Conservation (phyloP, 2,797 vertebrate species). For the Anomalospiza imberbis region DNA sequence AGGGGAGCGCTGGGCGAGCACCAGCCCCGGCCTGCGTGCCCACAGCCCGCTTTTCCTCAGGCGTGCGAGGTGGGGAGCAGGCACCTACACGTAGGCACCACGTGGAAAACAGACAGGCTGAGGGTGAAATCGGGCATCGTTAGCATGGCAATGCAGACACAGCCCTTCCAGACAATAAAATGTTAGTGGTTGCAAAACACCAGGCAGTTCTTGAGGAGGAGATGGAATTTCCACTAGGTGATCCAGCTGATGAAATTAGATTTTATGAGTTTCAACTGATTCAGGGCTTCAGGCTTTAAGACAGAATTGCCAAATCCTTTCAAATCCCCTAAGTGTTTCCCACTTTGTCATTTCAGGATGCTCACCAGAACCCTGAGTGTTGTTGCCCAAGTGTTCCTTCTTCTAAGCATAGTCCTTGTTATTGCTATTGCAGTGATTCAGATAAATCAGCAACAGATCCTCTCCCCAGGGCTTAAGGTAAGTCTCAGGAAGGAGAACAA, state of each 20-base stretch:
- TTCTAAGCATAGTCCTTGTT: constrained; percentile 85
- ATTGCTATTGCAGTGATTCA: constrained; percentile 86
- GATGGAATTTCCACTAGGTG: not conserved
- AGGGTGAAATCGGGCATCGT: not conserved
- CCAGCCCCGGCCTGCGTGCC: not conserved
- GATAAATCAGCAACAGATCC: constrained; percentile 72
- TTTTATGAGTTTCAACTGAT: not conserved
- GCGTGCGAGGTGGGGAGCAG: not conserved
- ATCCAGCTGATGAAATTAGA: not conserved
- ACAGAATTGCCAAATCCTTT: not conserved
- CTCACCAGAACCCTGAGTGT: constrained; percentile 78
- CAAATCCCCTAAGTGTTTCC: not conserved
- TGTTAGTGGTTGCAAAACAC: not conserved
- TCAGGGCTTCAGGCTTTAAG: not conserved
- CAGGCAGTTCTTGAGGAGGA: not conserved
- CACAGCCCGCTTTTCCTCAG: not conserved
- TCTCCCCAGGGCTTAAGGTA: constrained; percentile 86
- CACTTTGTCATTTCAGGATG: constrained; percentile 56
- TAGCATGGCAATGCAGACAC: not conserved
- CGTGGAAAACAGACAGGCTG: not conserved
- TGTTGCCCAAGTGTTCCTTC: constrained; percentile 77
- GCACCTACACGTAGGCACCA: not conserved
- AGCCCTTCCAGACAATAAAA: not conserved
- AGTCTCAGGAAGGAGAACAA: not conserved
- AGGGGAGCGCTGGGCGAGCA: accelerated